These are phyloP conservation scores for Gobio gobio DNA, from an alignment of 2,113 vertebrate genomes.

Conservation along the genomic window DNA sequence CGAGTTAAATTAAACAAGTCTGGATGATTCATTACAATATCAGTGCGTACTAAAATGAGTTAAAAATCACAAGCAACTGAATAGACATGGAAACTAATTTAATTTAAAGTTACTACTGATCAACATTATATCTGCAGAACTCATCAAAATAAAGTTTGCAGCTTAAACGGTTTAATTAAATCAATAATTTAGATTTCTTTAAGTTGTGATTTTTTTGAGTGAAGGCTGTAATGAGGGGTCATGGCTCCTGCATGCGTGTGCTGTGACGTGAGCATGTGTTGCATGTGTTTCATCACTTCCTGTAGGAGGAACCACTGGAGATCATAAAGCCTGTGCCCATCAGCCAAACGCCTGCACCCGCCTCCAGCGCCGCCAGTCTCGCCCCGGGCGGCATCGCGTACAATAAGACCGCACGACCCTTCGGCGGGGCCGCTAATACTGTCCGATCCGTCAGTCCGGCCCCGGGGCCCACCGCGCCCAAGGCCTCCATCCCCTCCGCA, in stretches of 20 bases:
- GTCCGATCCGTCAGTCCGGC: conserved; percentile 51
- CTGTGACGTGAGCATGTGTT: conserved; percentile 56
- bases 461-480: conserved; percentile 71
- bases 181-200: too few relatives aligned
- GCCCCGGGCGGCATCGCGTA: conserved; percentile 76
- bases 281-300: conserved; percentile 72
- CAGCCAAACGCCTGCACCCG: conserved; percentile 74
- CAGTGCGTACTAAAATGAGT: too few relatives aligned
- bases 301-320: conserved; percentile 88
- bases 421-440: conserved; percentile 73
- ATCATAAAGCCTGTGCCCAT: conserved; percentile 96
- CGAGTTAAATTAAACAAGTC: too few relatives aligned
- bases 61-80: too few relatives aligned
- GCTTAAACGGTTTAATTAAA: too few relatives aligned
- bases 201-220: too few relatives aligned
- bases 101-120: too few relatives aligned
- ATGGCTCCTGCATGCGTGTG: conserved; percentile 70
- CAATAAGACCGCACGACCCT: conserved; percentile 95
- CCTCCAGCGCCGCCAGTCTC: conserved; percentile 78
- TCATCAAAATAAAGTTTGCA: too few relatives aligned
- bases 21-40: too few relatives aligned
- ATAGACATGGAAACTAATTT: too few relatives aligned
- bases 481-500: conserved; percentile 92
- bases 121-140: too few relatives aligned
- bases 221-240: background rate